phyloP scores from a whole-genome alignment of 2,888 invertebrate genomes.

The Folsomia manolachei region DNA sequence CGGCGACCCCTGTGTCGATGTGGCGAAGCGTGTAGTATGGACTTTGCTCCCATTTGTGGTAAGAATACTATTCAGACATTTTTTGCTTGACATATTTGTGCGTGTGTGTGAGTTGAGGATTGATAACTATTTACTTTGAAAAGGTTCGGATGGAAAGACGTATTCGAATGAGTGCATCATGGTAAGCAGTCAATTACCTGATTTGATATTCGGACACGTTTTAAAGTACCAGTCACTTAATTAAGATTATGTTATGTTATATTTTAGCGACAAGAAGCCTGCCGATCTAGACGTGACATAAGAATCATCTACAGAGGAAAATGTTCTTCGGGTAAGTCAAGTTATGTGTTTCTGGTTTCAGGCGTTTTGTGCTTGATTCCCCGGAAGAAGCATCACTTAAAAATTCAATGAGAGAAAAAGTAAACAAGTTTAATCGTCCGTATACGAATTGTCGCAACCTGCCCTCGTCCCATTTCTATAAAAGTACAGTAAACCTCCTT shows the following conservation, averaged over 20 bases:
- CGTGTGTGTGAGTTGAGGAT: no score
- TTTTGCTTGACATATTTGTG: not conserved
- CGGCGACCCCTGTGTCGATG: conserved; percentile 77
- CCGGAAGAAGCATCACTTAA: no score
- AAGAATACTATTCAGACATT: not conserved
- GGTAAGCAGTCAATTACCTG: no score
- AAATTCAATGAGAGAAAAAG: not conserved
- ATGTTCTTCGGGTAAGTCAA: conserved; percentile 72
- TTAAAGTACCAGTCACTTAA: no score
- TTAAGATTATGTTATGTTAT: no score
- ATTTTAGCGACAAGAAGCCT: conserved; percentile 73
- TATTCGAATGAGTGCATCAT: conserved; percentile 75
- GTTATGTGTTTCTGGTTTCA: no score
- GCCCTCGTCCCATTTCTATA: not conserved
- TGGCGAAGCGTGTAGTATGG: conserved; percentile 66
- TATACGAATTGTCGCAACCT: not conserved
- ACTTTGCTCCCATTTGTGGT: conserved; percentile 71
- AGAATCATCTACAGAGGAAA: conserved; percentile 77
- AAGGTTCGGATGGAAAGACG: conserved; percentile 66
- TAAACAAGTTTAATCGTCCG: not conserved
- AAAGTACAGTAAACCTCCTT: not conserved
- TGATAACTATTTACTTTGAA: no score
- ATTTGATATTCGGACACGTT: no score
- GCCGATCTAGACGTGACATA: conserved; percentile 69
- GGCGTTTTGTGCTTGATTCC: no score